A percentile compares a stretch with the other conserved stretches of the same genome.
Conservation (phyloP, 30 jellyfish, hydroid and myxozoan genomes). For the Rhopilema esculentum region DNA sequence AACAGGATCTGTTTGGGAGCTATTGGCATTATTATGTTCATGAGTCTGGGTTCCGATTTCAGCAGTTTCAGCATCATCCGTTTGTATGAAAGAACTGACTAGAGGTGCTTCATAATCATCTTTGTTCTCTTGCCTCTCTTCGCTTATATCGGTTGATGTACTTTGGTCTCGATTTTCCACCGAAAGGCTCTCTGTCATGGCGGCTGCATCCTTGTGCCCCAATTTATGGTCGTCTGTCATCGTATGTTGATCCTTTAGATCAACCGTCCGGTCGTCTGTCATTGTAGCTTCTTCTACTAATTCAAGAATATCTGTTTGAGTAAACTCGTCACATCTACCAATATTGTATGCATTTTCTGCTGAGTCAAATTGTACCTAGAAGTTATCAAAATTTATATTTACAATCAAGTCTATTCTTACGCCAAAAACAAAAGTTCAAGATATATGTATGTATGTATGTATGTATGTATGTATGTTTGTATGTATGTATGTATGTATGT, state of each 20-base stretch:
- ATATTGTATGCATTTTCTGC: neutral
- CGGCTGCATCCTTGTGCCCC: neutral
- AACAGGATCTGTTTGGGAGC: neutral
- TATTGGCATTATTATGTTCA: neutral
- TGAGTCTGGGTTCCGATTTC: neutral
- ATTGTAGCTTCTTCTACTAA: neutral
- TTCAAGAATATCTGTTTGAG: neutral
- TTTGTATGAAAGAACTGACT: neutral
- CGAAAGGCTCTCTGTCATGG: neutral
- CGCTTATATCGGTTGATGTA: neutral
- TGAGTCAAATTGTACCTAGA: neutral
- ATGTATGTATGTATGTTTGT: too few relatives aligned
- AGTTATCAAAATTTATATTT: too few relatives aligned
- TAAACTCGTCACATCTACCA: neutral
- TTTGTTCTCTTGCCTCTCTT: neutral
- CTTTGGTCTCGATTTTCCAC: neutral
- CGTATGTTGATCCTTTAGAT: neutral
- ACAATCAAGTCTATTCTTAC: too few relatives aligned
- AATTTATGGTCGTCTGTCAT: neutral
- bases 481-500: too few relatives aligned
- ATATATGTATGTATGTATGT: too few relatives aligned
- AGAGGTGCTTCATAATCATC: neutral
- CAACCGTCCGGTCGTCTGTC: neutral
- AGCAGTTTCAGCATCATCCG: neutral
- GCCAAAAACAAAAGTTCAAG: too few relatives aligned